Conservation (phyloP, 2,113 vertebrate genomes). For the Daboia siamensis region DNA sequence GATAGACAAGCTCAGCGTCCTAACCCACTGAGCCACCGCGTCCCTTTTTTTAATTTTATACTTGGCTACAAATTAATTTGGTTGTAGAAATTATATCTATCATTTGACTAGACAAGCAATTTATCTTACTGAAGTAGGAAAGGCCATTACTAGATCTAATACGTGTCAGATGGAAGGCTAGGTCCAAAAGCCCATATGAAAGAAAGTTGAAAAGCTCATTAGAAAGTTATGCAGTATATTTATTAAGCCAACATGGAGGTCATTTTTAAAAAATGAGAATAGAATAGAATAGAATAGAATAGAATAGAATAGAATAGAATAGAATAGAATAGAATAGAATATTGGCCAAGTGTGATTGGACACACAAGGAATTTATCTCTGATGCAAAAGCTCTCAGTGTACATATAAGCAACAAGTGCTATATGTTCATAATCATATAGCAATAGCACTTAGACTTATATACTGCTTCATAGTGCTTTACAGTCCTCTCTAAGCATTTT, state of each 20-base stretch:
- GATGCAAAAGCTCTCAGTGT: not conserved
- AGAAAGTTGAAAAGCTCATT: not conserved
- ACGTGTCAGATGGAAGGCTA: not conserved
- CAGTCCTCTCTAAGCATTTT: not conserved
- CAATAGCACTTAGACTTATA: not conserved
- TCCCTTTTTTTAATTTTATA: not conserved
- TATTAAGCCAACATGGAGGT: not conserved
- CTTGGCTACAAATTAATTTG: not conserved
- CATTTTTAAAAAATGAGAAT: not conserved
- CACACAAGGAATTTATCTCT: not conserved
- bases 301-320: too few species aligned
- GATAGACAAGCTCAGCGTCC: too few species aligned
- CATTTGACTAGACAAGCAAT: not conserved
- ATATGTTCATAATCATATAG: not conserved
- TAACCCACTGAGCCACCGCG: too few species aligned
- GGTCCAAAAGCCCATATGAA: not conserved
- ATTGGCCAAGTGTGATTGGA: not conserved
- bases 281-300: too few species aligned
- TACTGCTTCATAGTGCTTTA: not conserved
- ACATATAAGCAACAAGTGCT: not conserved
- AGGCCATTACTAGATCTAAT: not conserved
- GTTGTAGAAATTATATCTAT: not conserved
- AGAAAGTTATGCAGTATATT: not conserved
- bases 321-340: not conserved
- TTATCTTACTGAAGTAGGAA: not conserved